Conservation (phyloP, 2,888 invertebrate genomes). For the Drosophila anceps region DNA sequence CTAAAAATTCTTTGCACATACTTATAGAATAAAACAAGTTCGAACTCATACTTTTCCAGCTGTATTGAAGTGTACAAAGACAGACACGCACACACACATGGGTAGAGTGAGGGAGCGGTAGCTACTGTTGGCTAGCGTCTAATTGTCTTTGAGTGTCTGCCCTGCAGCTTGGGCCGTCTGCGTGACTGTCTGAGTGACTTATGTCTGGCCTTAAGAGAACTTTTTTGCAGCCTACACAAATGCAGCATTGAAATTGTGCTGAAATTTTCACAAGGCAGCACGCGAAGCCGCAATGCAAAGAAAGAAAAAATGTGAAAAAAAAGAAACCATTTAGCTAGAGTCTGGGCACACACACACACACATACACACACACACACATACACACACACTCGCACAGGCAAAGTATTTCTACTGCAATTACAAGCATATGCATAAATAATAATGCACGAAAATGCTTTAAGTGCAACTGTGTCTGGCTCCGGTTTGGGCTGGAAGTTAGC, state of each 20-base stretch:
- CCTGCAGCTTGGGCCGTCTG: slow-evolving; percentile 45
- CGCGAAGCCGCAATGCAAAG: slow-evolving; percentile 59
- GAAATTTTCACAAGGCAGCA: slow-evolving; percentile 53
- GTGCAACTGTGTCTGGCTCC: slow-evolving; percentile 47
- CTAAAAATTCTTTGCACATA: neutral
- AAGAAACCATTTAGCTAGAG: slow-evolving; percentile 48
- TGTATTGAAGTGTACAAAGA: slow-evolving; percentile 21
- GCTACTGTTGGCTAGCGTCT: slow-evolving; percentile 53
- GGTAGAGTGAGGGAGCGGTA: neutral
- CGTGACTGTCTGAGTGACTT: slow-evolving; percentile 79
- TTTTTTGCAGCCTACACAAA: slow-evolving; percentile 59
- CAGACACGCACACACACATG: slow-evolving; percentile 18
- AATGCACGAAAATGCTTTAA: slow-evolving; percentile 79
- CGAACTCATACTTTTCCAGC: neutral
- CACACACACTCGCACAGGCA: slow-evolving; percentile 41
- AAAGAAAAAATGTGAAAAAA: slow-evolving; percentile 2
- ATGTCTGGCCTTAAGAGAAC: slow-evolving; percentile 76
- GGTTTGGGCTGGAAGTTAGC: slow-evolving; percentile 6
- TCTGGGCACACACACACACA: slow-evolving; percentile 55
- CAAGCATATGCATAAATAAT: slow-evolving; percentile 81
- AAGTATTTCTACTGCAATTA: slow-evolving; percentile 59
- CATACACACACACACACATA: slow-evolving; percentile 16
- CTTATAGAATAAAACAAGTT: neutral
- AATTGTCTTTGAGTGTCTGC: slow-evolving; percentile 67
- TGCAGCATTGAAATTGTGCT: slow-evolving; percentile 71